Evolutionary conservation across 2,113 vertebrate species (phyloP).

Genomic region (Oncorhynchus nerka): DNA sequence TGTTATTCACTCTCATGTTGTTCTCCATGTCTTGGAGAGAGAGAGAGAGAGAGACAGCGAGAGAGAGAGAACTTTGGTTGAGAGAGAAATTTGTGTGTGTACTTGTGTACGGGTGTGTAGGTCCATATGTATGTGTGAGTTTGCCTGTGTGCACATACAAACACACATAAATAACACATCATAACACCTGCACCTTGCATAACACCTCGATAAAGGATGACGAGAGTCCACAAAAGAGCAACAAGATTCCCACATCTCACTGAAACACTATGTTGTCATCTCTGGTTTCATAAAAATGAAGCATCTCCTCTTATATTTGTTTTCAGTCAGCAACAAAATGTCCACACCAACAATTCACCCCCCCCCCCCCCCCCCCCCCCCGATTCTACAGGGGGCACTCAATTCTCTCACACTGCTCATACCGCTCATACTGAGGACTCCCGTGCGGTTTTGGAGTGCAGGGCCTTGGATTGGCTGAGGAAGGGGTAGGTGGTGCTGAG

Average conservation of each 20-base stretch:
- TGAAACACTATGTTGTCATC: background rate
- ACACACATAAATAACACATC: conserved; percentile 4
- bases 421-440: conserved; percentile 75
- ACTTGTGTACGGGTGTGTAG: background rate
- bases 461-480: conserved; percentile 74
- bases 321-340: too few relatives aligned
- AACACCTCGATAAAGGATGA: conserved; percentile 2
- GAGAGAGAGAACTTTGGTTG: too few relatives aligned
- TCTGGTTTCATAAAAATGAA: background rate
- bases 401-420: background rate
- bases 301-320: too few relatives aligned
- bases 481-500: conserved; percentile 82
- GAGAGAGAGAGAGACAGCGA: too few relatives aligned
- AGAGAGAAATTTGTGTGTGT: background rate
- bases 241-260: background rate
- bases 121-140: background rate
- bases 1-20: background rate
- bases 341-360: background rate
- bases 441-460: conserved; percentile 75
- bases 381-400: background rate
- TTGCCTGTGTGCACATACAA: conserved; percentile 10
- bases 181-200: conserved; percentile 4
- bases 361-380: background rate
- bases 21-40: background rate
- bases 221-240: conserved; percentile 10